Base-by-base conservation (phyloP, 2,113 vertebrate species). In the Setophaga kirtlandii region DNA sequence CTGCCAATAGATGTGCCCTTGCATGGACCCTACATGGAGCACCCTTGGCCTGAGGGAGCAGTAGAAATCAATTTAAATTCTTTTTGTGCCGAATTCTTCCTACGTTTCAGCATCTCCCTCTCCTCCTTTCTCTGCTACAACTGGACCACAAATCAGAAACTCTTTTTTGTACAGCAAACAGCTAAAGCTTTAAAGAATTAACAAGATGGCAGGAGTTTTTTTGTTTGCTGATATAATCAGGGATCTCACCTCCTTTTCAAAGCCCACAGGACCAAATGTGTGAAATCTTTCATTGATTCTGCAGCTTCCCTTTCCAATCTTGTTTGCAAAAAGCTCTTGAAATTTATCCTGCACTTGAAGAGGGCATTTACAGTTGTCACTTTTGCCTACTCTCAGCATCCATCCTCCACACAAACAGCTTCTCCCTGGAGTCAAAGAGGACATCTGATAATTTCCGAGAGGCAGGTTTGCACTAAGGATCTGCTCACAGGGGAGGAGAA, bases 201-300 rank as follows among this genome's bases (percentile, higher is more conserved):
- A 74, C 35, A 94, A 41, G 71, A 62, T 47, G 12, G 37, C n/a
- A 63, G 42, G 49, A 0, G 6, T 21, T 76, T 62, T 91, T 58
- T 35, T 91, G 62, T 93, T 96, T 94, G 37, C 70, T 95, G 84
- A 74, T 62, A 77, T 46, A 85, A 87, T 73, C 67, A 20, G 73
- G 59, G 22, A 90, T 96, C 63, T 86, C 50, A 33, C 30, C 41
- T 92, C 59, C 86, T 52, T 83, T 92, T 90, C 85, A 92, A 95
- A 92, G 64, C 83, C 76, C 83, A 56, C 37, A 75, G 85, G 76
- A 58, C 76, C 28, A 89, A 92, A 87, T 50, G 28, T 86, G 93
- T 83, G 73, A 96, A 88, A 95, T 81, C 44, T 75, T 82, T 85
- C 79, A 96, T 91, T 74, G 90, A 94, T 94, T 93, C 85, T 92